A percentile compares a stretch with the other conserved stretches of the same genome.
phyloP scores from a whole-genome alignment of 2,888 invertebrate species.

The Eudemis profundana region DNA sequence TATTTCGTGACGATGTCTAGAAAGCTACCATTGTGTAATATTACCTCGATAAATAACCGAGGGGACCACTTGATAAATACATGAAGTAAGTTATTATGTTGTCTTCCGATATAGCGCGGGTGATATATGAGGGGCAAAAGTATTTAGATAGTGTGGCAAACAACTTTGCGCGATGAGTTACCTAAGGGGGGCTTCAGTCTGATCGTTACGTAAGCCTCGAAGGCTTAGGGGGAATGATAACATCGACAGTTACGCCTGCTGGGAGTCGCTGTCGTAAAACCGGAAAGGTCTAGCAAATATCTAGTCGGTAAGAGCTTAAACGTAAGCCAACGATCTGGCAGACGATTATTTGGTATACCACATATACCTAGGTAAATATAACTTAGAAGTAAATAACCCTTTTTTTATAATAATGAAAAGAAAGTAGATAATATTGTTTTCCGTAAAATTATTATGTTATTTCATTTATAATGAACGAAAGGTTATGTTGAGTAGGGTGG shows the following conservation, averaged over 20 bases:
- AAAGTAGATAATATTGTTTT: too few species aligned
- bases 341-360: slow-evolving; percentile 24
- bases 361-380: too few species aligned
- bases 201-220: slow-evolving; percentile 25
- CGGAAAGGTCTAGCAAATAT: slow-evolving; percentile 29
- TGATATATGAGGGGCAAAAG: slow-evolving; percentile 8
- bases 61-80: slow-evolving; percentile 29
- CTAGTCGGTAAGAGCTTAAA: slow-evolving; percentile 13
- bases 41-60: slow-evolving; percentile 45
- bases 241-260: slow-evolving; percentile 29
- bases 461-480: too few species aligned
- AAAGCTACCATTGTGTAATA: slow-evolving; percentile 65
- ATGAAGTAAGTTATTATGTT: slow-evolving; percentile 8
- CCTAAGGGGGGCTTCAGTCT: slow-evolving; percentile 15
- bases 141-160: slow-evolving; percentile 24
- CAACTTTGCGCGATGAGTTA: slow-evolving; percentile 18
- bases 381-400: too few species aligned
- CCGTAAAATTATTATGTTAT: too few species aligned
- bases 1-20: slow-evolving; percentile 64
- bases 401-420: too few species aligned
- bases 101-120: slow-evolving; percentile 6
- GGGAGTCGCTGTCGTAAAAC: slow-evolving; percentile 34
- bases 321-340: slow-evolving; percentile 4
- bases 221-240: slow-evolving; percentile 30
- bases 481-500: too few species aligned